phyloP scores from a whole-genome alignment of 2,113 vertebrate species.

The Neolamprologus toae region DNA sequence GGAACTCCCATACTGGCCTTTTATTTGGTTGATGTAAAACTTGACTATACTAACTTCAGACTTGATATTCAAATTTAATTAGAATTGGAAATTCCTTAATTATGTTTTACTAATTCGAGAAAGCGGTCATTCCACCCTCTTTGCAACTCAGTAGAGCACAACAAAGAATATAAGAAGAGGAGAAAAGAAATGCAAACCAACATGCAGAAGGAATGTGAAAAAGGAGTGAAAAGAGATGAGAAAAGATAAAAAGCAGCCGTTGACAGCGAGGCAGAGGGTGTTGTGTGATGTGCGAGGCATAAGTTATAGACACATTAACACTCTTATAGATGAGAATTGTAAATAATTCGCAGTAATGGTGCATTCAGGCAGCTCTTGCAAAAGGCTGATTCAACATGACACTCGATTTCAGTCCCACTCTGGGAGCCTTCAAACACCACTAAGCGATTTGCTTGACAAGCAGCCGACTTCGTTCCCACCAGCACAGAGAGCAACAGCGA shows the following conservation, averaged over 20 bases:
- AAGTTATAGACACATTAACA: slow-evolving; percentile 1
- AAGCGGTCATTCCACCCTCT: neutral
- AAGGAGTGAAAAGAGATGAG: neutral
- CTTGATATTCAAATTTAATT: neutral
- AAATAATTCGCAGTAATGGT: slow-evolving; percentile 8
- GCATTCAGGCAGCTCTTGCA: neutral
- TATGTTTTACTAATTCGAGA: neutral
- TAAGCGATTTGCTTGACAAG: slow-evolving; percentile 8
- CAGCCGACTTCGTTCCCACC: neutral
- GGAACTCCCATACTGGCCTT: fast-evolving
- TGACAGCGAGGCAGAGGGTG: neutral
- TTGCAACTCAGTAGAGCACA: neutral
- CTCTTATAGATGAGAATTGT: neutral
- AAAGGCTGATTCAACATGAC: slow-evolving; percentile 23
- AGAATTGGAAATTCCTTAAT: neutral
- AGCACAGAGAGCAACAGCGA: neutral
- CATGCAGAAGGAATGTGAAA: neutral
- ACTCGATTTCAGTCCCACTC: neutral
- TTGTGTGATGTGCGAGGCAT: neutral
- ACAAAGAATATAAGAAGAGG: neutral
- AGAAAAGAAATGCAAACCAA: neutral
- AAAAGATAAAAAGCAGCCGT: neutral
- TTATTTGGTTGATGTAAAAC: neutral
- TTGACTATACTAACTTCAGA: neutral
- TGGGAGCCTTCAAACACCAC: slow-evolving; percentile 28